phyloP scores from a whole-genome alignment of 92 coral and sea anemone genomes.

The Epizoanthus fatuus region DNA sequence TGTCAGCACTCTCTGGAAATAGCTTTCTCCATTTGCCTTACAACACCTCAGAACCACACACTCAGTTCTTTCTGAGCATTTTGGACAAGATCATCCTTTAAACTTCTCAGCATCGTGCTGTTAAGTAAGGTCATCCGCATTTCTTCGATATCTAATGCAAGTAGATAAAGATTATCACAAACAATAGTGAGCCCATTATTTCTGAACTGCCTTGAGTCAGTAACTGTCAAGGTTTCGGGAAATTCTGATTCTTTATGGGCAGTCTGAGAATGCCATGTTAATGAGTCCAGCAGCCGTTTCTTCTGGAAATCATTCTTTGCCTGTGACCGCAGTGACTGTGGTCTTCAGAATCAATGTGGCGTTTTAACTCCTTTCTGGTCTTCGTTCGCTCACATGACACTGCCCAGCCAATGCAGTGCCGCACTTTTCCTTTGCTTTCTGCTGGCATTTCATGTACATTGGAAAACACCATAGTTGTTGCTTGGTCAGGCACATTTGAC shows the following conservation, averaged over 20 bases:
- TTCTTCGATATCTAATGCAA: conserved; percentile 43
- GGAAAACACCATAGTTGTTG: neutral
- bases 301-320: conserved; percentile 2
- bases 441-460: conserved; percentile 41
- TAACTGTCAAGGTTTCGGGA: conserved; percentile 17
- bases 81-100: too few species aligned
- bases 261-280: neutral
- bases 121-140: conserved; percentile 36
- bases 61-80: conserved; percentile 29
- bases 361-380: conserved; percentile 9
- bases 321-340: neutral
- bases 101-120: conserved; percentile 20
- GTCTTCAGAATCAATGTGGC: conserved; percentile 31
- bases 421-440: conserved; percentile 44
- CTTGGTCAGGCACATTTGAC: neutral
- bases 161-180: conserved; percentile 35
- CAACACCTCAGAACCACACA: neutral
- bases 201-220: conserved; percentile 23
- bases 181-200: conserved; percentile 41
- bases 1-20: conserved; percentile 40
- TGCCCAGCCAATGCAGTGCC: conserved; percentile 63
- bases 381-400: conserved; percentile 37
- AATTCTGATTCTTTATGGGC: too few species aligned
- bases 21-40: conserved; percentile 31
- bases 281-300: conserved; percentile 21